Base-by-base conservation (phyloP, 1,140 invertebrate genomes). In the Piezodorus guildinii region DNA sequence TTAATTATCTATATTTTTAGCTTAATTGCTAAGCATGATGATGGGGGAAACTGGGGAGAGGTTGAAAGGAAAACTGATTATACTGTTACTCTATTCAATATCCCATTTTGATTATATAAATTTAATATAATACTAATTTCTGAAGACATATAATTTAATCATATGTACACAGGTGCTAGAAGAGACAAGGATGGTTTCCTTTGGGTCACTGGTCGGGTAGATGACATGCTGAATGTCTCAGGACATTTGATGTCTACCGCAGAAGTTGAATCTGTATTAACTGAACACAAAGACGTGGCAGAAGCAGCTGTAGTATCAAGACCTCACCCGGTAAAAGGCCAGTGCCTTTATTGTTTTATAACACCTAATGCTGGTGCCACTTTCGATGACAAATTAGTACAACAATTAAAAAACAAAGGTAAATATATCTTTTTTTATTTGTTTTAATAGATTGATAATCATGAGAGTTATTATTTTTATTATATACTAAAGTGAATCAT, bases 141-240 rank as follows among this genome's bases (percentile, higher is more conserved):
- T 46, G 14, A 46, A 17, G 4, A 16, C 4, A 12, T 19, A 19
- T n/a, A 49, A 49, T n/a, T 49, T n/a, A 49, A 49, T 19, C 2
- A 49, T n/a, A 4, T 19, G 6, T 49, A 17, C 23, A 10, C 66
- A 91, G 92, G 93, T 61, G 94, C 91, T 0, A 82, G 83, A 70
- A 77, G 94, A 63, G 96, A 98, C 74, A 80, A 84, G 15, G 95
- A 99, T 75, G 95, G 95, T 3, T 97, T 96, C 74, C 77, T 96
- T 17, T 98, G 94, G 94, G 87, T 99, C 21, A 98, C 95, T 2
- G 96, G 96, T 0, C 82, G 96, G 59, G 89, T 98, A 16, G 96
- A 98, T 75, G 96, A 99, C 72, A 94, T 98, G 91, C 77, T 98
- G 59, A 98, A 99, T 75, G 94, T 98, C 0, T 96, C 93, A 1